These are phyloP conservation scores for Loriculus beryllinus DNA, from an alignment of 2,797 vertebrate species.

Conservation along the genomic window DNA sequence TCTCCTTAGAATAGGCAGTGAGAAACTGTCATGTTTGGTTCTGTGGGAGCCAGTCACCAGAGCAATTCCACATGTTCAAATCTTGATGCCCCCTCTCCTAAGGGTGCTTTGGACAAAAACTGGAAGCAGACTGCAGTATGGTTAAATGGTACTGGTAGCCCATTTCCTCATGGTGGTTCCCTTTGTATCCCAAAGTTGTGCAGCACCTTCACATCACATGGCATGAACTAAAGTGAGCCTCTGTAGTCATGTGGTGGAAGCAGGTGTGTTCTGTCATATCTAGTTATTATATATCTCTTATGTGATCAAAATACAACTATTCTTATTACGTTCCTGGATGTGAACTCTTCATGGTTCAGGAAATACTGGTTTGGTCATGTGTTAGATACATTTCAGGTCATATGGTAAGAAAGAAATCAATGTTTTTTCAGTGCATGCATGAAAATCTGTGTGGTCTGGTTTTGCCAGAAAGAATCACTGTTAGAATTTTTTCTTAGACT, in stretches of 20 bases:
- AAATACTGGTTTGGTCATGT: not conserved
- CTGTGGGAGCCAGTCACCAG: not conserved
- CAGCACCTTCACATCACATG: not conserved
- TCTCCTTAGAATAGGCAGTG: not conserved
- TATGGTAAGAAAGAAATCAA: not conserved
- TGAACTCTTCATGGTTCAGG: not conserved
- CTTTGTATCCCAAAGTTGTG: not conserved
- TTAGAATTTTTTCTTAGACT: not conserved
- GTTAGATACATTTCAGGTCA: not conserved
- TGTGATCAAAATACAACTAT: not conserved
- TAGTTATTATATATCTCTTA: not conserved
- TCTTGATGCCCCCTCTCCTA: not conserved
- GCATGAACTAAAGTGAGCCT: not conserved
- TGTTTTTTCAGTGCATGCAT: not conserved
- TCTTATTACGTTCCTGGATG: not conserved
- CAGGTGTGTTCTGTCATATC: not conserved
- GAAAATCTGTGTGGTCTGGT: not conserved
- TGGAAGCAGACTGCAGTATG: not conserved
- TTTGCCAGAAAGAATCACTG: not conserved
- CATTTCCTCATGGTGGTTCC: not conserved
- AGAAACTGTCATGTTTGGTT: not conserved
- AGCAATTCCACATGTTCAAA: not conserved
- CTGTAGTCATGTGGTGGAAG: not conserved
- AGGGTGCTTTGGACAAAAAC: not conserved
- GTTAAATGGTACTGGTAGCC: not conserved